Percentiles rank a stretch among this genome's conserved stretches.
phyloP scores from a whole-genome alignment of 2,113 vertebrate species.

The Maccullochella peelii region DNA sequence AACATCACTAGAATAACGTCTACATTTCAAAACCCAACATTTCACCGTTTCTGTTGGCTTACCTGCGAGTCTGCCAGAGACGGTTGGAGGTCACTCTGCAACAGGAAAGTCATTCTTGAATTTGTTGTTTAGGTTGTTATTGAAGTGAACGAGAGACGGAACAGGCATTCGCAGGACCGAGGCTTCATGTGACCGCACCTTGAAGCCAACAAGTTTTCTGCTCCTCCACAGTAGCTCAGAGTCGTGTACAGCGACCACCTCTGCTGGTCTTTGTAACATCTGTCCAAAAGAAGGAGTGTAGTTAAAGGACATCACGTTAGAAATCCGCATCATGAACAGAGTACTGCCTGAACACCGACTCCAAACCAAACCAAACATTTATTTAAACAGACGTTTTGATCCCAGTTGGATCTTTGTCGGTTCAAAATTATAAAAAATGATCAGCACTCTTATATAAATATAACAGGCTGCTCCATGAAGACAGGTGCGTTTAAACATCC shows the following conservation, averaged over 20 bases:
- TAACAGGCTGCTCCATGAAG: too few relatives aligned
- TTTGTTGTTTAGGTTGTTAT: background rate
- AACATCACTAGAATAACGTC: background rate
- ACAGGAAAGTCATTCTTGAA: background rate
- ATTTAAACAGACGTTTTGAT: background rate
- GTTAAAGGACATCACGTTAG: too few relatives aligned
- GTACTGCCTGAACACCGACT: too few relatives aligned
- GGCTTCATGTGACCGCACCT: slow-evolving; percentile 1
- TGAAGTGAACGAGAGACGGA: background rate
- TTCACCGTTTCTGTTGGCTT: background rate
- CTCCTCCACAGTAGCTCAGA: background rate
- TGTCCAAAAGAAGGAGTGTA: background rate
- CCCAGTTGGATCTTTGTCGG: background rate
- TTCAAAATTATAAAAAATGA: background rate
- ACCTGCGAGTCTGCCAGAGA: background rate
- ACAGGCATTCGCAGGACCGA: background rate
- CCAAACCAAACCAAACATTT: too few relatives aligned
- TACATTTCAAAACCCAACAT: background rate
- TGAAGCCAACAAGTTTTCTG: slow-evolving; percentile 3
- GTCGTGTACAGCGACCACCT: background rate
- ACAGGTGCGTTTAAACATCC: background rate
- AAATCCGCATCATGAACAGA: too few relatives aligned
- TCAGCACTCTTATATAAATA: too few relatives aligned
- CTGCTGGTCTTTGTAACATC: background rate
- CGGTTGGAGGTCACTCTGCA: background rate